Base-by-base conservation (phyloP, 2,888 invertebrate species). In the Iphiclides podalirius region DNA sequence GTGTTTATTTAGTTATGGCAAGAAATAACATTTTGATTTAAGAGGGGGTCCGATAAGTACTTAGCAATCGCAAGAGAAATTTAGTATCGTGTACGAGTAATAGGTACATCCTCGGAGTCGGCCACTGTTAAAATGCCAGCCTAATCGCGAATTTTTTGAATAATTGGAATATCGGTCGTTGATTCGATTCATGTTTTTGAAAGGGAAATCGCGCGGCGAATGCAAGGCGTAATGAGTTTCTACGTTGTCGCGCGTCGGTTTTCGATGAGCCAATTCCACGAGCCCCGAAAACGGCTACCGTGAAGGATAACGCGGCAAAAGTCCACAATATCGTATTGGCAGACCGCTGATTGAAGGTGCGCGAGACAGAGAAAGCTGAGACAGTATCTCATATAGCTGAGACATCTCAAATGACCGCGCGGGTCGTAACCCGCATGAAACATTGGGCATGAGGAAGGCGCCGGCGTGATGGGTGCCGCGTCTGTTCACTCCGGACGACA, bases 391-490 rank as follows among this genome's bases (percentile, higher is more conserved):
- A n/a, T n/a, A n/a, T n/a, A n/a, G n/a, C n/a, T n/a, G 63, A 56
- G 59, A 55, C 58, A 62, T 64, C 39, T 64, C 63, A 58, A 46
- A 59, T 48, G 60, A 59, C 35, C 38, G 52, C 33, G 56, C 55
- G 44, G 43, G 64, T 61, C n/a, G n/a, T n/a, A n/a, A n/a, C 47
- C 53, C 64, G 33, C 57, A 60, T 53, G 58, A 66, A 55, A 45
- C 52, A 47, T 66, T 65, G 8, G 26, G 26, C 8, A 2, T 26
- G 26, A 26, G 26, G 9, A 26, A 8, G 26, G 8, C 55, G 35
- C 65, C 61, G 37, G 66, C 61, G 40, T 42, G 66, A 63, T 68
- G 66, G 67, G 64, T 71, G 61, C 67, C 69, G 53, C 67, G 60
- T 54, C 62, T 69, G 52, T 60, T 61, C 54, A n/a, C n/a, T n/a